Evolutionary conservation across 2,113 vertebrate genomes (phyloP).

Genomic region (Prionailurus bengalensis): DNA sequence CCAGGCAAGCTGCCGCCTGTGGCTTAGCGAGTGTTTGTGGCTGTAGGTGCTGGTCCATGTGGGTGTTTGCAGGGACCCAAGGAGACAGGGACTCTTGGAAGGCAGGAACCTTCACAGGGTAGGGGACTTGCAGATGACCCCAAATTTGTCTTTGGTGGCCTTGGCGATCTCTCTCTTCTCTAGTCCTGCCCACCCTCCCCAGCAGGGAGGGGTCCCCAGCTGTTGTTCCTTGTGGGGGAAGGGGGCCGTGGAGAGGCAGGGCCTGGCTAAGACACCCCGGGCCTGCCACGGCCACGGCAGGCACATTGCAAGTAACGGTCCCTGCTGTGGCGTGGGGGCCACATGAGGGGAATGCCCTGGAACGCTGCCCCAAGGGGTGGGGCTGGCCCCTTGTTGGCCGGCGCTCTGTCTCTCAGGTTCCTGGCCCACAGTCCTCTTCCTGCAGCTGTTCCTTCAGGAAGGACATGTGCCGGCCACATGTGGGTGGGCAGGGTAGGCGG

Average conservation of each 20-base stretch:
- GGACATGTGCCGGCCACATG: neutral
- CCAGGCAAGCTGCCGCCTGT: neutral
- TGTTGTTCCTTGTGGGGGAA: neutral
- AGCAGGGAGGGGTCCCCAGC: neutral
- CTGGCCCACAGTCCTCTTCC: neutral
- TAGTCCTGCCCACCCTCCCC: too few species aligned
- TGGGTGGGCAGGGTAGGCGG: neutral
- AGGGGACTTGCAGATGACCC: neutral
- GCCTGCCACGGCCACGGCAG: accelerated
- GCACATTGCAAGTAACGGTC: neutral
- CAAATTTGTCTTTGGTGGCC: neutral
- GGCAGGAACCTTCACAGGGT: neutral
- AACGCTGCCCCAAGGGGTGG: neutral
- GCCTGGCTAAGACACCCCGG: neutral
- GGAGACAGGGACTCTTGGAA: neutral
- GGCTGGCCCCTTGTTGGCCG: neutral
- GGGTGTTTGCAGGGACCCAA: neutral
- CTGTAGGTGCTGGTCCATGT: neutral
- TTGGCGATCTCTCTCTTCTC: neutral
- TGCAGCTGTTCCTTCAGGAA: neutral
- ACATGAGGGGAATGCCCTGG: accelerated
- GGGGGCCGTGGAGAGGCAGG: neutral
- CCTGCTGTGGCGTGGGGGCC: neutral
- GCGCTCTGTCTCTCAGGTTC: neutral
- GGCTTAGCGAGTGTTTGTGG: neutral